Evolutionary conservation across 2,888 invertebrate genomes (phyloP).

Genomic region (Halictus quadricinctus): DNA sequence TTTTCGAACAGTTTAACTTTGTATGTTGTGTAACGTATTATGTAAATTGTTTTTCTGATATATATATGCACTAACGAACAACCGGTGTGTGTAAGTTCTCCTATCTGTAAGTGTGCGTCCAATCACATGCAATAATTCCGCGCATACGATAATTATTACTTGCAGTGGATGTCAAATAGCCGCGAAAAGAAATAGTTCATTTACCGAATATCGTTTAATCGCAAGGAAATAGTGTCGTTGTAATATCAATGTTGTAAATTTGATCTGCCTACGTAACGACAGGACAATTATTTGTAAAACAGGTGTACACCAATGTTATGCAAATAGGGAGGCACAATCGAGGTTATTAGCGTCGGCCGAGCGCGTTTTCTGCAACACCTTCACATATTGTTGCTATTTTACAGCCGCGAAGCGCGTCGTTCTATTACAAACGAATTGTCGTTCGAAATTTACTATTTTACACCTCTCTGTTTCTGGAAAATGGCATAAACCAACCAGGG

Average conservation of each 20-base stretch:
- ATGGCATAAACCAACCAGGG: not conserved
- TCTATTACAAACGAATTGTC: not conserved
- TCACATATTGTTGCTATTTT: not conserved
- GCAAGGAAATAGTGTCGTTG: not conserved
- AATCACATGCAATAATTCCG: not conserved
- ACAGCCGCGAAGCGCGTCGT: not conserved
- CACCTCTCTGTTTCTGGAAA: not conserved
- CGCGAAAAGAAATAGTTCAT: not conserved
- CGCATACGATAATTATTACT: not conserved
- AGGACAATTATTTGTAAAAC: conserved; percentile 24
- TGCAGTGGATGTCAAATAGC: not conserved
- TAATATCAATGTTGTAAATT: not conserved
- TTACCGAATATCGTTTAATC: not conserved
- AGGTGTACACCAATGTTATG: not conserved
- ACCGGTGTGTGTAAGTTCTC: not conserved
- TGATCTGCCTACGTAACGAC: not conserved
- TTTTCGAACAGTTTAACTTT: not conserved
- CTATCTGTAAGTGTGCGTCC: not conserved
- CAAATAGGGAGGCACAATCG: conserved; percentile 13
- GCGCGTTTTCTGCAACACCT: not conserved
- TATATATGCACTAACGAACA: not conserved
- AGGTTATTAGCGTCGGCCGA: not conserved
- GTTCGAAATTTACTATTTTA: not conserved
- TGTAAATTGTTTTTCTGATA: not conserved
- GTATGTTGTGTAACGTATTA: not conserved